phyloP scores from a whole-genome alignment of 2,113 vertebrate species.

The Lagopus muta region DNA sequence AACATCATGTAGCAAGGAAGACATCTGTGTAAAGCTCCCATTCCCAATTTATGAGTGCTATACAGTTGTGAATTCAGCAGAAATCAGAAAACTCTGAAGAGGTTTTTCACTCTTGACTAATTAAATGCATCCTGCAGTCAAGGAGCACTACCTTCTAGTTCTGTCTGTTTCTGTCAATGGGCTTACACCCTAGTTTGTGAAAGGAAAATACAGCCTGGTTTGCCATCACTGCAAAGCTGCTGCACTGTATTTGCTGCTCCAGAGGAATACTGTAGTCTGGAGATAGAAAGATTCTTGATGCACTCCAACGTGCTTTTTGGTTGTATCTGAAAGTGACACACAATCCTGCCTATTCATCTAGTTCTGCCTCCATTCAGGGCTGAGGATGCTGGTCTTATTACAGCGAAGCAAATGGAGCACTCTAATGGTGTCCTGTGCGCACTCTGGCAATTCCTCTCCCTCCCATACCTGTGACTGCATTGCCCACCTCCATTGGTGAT shows the following conservation, averaged over 20 bases:
- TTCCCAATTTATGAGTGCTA: background rate
- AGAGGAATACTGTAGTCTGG: background rate
- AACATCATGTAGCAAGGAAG: background rate
- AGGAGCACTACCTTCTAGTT: background rate
- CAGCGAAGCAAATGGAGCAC: background rate
- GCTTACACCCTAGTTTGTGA: background rate
- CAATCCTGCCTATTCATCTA: background rate
- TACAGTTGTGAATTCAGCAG: background rate
- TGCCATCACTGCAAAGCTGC: background rate
- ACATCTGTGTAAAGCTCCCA: background rate
- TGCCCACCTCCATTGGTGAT: background rate
- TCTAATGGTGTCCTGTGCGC: background rate
- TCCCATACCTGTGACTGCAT: fast-evolving
- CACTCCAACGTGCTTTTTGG: fast-evolving
- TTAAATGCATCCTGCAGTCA: background rate
- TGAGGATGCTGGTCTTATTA: background rate
- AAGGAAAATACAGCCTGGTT: background rate
- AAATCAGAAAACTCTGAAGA: background rate
- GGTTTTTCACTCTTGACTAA: background rate
- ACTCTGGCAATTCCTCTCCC: background rate
- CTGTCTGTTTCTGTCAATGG: background rate
- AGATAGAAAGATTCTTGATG: background rate
- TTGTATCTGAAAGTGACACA: background rate
- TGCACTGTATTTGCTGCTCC: background rate
- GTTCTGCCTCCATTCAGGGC: background rate